A percentile compares a stretch with the other conserved stretches of the same genome.
These are phyloP conservation scores for Nematolebias whitei DNA, from an alignment of 2,113 vertebrate genomes.

Conservation along the genomic window DNA sequence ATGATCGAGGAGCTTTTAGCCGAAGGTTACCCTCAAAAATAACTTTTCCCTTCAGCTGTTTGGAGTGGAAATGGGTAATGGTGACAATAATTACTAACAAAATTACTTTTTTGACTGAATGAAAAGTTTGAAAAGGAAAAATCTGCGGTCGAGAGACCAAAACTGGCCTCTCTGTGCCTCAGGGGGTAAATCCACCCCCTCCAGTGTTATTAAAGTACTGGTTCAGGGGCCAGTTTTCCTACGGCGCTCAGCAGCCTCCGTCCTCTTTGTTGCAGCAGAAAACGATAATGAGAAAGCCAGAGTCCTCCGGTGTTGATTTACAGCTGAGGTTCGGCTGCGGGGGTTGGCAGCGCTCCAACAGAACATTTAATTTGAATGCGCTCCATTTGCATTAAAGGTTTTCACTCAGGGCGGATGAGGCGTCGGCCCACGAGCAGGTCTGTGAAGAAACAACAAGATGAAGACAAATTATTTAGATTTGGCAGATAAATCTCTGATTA, in stretches of 20 bases:
- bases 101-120: no score
- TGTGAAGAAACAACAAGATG: slow-evolving; percentile 58
- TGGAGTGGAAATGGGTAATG: slow-evolving; percentile 11
- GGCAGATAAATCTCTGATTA: no score
- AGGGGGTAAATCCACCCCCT: not conserved
- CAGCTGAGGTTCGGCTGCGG: slow-evolving; percentile 23
- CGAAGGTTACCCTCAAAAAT: not conserved
- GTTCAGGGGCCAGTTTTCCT: slow-evolving; percentile 19
- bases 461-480: slow-evolving; percentile 46
- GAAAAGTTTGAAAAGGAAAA: no score
- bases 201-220: not conserved
- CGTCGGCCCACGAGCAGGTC: slow-evolving; percentile 21
- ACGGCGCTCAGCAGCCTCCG: slow-evolving; percentile 31
- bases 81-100: no score
- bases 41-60: slow-evolving; percentile 15
- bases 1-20: slow-evolving; percentile 38
- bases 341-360: slow-evolving; percentile 28
- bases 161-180: not conserved
- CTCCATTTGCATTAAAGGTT: slow-evolving; percentile 31
- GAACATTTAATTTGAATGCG: slow-evolving; percentile 65
- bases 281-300: slow-evolving; percentile 62
- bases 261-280: slow-evolving; percentile 37
- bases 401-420: slow-evolving; percentile 35
- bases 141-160: no score
- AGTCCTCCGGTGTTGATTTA: slow-evolving; percentile 64